Percentiles rank a stretch among this genome's conserved stretches.
phyloP scores from a whole-genome alignment of 2,888 invertebrate genomes.

The Schrankia costaestrigalis region DNA sequence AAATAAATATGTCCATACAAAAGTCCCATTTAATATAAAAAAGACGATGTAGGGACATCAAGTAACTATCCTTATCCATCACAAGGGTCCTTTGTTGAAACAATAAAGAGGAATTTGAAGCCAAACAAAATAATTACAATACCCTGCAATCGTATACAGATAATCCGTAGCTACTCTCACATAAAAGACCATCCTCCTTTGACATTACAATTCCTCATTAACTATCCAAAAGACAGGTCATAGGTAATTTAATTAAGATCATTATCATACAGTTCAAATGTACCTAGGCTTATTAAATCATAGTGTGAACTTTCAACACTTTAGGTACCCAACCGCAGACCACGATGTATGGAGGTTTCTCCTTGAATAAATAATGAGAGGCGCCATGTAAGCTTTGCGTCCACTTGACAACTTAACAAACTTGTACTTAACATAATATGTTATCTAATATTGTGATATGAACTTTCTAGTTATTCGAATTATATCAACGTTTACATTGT shows the following conservation, averaged over 20 bases:
- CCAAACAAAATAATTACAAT: no score
- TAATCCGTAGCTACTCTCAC: no score
- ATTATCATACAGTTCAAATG: slow-evolving; percentile 18
- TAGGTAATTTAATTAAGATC: slow-evolving; percentile 16
- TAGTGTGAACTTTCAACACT: slow-evolving; percentile 47
- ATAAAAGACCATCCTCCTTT: no score
- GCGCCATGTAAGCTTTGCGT: slow-evolving; percentile 32
- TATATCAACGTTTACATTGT: no score
- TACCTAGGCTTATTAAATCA: slow-evolving; percentile 42
- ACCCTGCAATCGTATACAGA: no score
- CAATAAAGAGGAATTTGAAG: no score
- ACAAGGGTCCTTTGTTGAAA: no score
- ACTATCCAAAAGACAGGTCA: slow-evolving; percentile 1
- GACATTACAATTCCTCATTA: background rate
- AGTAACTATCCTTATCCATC: no score
- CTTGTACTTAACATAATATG: slow-evolving; percentile 25
- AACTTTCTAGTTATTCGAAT: no score
- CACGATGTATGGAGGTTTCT: slow-evolving; percentile 50
- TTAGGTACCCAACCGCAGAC: slow-evolving; percentile 36
- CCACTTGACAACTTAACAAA: slow-evolving; percentile 33
- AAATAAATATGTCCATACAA: no score
- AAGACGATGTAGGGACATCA: no score
- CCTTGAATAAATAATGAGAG: slow-evolving; percentile 56
- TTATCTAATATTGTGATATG: slow-evolving; percentile 21
- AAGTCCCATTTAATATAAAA: no score